Evolutionary conservation across 23 tunicate genomes (phyloP).

Genomic region (Trididemnum nubilum): DNA sequence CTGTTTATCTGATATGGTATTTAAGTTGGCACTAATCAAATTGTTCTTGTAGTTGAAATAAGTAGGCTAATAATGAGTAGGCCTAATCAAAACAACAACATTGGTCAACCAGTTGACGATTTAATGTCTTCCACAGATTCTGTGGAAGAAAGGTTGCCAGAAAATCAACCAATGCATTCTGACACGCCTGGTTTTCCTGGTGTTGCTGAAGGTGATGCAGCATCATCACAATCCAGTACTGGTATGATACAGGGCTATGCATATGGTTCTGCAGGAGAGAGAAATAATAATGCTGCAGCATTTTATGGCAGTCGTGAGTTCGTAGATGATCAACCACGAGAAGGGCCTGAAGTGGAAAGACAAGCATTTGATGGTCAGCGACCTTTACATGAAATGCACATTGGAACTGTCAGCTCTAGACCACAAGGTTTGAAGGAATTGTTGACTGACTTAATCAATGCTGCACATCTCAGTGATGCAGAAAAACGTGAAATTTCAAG

Average conservation of each 20-base stretch:
- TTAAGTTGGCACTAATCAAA: no score
- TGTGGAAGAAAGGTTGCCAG: not conserved
- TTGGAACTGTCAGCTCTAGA: not conserved
- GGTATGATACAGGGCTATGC: not conserved
- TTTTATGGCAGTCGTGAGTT: not conserved
- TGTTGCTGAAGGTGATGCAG: not conserved
- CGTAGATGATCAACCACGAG: not conserved
- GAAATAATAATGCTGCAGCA: constrained; percentile 6
- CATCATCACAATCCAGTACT: not conserved
- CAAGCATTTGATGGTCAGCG: not conserved
- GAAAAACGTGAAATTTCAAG: not conserved
- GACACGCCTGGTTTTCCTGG: not conserved
- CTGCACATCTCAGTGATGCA: not conserved
- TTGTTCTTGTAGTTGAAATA: no score
- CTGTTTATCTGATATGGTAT: no score
- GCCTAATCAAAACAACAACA: not conserved
- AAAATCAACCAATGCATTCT: no score
- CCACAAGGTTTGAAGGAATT: not conserved
- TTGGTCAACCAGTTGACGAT: constrained; percentile 9
- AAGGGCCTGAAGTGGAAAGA: not conserved
- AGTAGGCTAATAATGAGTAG: no score
- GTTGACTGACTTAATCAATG: not conserved
- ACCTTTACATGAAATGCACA: constrained; percentile 2
- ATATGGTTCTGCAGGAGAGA: not conserved
- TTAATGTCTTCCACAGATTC: not conserved